These are phyloP conservation scores for Xestia sexstrigata DNA, from an alignment of 2,888 invertebrate species.

Conservation along the genomic window DNA sequence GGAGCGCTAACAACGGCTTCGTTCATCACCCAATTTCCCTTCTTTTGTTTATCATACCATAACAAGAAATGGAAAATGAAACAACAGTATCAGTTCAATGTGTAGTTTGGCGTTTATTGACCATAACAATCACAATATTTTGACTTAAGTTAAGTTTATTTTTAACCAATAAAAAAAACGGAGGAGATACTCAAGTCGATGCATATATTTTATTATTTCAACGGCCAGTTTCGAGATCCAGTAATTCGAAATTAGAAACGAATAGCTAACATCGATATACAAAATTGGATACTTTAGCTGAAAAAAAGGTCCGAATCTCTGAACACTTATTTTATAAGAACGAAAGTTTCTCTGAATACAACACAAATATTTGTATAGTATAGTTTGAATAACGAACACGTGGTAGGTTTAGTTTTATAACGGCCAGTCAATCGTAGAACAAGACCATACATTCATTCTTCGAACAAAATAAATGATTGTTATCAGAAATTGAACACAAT, in stretches of 20 bases:
- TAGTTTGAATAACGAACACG: not conserved
- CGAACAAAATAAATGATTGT: conserved; percentile 1
- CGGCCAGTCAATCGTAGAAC: not conserved
- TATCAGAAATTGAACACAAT: conserved; percentile 34
- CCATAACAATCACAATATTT: conserved; percentile 63
- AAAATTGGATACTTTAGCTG: not conserved
- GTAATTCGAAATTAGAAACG: conserved; percentile 23
- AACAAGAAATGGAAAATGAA: conserved; percentile 41
- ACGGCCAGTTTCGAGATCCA: conserved; percentile 7
- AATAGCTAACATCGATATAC: conserved; percentile 7
- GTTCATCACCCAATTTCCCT: no score
- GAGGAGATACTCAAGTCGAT: no score
- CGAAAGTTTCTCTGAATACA: conserved; percentile 10
- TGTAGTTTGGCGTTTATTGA: conserved; percentile 75
- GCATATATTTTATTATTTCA: not conserved
- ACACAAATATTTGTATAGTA: not conserved
- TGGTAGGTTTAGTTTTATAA: not conserved
- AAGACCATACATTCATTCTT: not conserved
- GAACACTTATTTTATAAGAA: not conserved
- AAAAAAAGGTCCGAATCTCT: not conserved
- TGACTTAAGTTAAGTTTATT: not conserved
- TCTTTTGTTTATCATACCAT: not conserved
- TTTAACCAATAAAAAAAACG: no score
- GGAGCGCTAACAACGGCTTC: no score
- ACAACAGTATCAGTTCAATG: conserved; percentile 65